Evolutionary conservation across 1,140 invertebrate genomes (phyloP).

Genomic region (Homalodisca vitripennis): DNA sequence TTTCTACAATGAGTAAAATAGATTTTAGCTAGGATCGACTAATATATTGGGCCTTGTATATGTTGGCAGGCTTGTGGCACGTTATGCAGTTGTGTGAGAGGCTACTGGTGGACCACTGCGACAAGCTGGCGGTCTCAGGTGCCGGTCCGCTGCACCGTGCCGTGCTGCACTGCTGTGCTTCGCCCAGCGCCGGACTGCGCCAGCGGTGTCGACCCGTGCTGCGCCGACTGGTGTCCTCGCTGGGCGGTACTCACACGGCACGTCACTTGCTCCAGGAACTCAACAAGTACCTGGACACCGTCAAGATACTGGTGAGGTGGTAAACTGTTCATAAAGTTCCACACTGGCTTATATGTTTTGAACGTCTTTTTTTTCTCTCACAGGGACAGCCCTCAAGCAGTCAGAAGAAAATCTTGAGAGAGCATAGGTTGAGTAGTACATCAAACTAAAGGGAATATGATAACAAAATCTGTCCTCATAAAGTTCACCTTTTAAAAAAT

Average conservation of each 20-base stretch:
- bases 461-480: not conserved
- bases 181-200: conserved; percentile 44
- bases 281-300: conserved; percentile 54
- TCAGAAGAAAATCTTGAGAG: not conserved
- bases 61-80: conserved; percentile 55
- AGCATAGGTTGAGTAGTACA: not conserved
- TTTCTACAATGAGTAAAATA: too few relatives aligned
- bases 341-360: too few relatives aligned
- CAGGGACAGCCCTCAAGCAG: not conserved
- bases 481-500: not conserved
- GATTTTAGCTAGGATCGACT: too few relatives aligned
- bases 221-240: conserved; percentile 48
- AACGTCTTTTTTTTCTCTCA: not conserved
- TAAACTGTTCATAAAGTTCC: not conserved
- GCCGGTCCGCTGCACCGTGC: conserved; percentile 58
- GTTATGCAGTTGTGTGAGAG: conserved; percentile 63
- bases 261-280: conserved; percentile 58
- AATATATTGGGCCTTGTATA: too few relatives aligned
- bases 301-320: conserved; percentile 47
- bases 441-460: not conserved
- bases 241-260: conserved; percentile 50
- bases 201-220: conserved; percentile 42
- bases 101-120: conserved; percentile 60
- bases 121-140: conserved; percentile 55
- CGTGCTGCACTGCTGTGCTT: conserved; percentile 61